These are phyloP conservation scores for Garra rufa DNA, from an alignment of 2,113 vertebrate species.

Conservation along the genomic window DNA sequence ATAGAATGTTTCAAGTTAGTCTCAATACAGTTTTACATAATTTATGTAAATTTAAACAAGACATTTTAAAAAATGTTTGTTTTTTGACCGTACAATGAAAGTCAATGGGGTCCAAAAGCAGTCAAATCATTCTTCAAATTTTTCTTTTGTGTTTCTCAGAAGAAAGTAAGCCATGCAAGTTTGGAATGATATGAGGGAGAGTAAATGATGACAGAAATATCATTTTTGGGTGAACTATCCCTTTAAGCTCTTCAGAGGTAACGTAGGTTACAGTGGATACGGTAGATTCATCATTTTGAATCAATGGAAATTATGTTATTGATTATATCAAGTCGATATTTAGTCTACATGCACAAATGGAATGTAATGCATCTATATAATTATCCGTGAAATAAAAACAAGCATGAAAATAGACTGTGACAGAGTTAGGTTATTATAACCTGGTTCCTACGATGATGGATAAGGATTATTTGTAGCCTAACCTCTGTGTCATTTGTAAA, in stretches of 20 bases:
- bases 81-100: too few relatives aligned
- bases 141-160: not conserved
- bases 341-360: not conserved
- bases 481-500: conserved; percentile 8
- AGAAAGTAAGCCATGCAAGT: not conserved
- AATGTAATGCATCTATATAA: not conserved
- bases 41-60: not conserved
- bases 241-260: not conserved
- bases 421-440: not conserved
- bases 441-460: not conserved
- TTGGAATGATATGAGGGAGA: not conserved
- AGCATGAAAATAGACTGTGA: not conserved
- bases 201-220: not conserved
- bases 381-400: not conserved
- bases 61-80: not conserved
- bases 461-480: conserved; percentile 1
- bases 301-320: not conserved
- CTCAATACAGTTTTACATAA: not conserved
- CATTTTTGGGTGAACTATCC: not conserved
- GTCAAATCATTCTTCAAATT: not conserved
- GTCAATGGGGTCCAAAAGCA: not conserved
- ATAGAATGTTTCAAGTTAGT: not conserved
- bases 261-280: not conserved
- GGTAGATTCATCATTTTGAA: not conserved
- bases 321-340: not conserved